Evolutionary conservation across 2,113 vertebrate species (phyloP).

Genomic region (Acanthisitta chloris): DNA sequence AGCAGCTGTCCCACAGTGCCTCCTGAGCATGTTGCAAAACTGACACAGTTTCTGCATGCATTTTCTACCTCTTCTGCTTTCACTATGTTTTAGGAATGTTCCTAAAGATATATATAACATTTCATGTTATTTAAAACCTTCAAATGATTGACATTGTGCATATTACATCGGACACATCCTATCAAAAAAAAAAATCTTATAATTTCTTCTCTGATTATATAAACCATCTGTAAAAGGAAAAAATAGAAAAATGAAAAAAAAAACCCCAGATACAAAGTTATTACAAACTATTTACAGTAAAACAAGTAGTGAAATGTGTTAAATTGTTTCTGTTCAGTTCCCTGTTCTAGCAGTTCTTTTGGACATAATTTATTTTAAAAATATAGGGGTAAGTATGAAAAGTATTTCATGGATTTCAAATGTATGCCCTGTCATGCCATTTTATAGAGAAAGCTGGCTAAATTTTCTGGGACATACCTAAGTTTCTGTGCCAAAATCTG

Average conservation of each 20-base stretch:
- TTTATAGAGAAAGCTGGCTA: neutral
- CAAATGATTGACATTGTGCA: neutral
- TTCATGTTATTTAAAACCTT: neutral
- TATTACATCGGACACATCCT: neutral
- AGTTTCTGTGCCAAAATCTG: neutral
- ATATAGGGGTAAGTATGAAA: neutral
- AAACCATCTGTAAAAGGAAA: neutral
- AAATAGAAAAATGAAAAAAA: no score
- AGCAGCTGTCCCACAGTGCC: neutral
- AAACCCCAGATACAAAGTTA: neutral
- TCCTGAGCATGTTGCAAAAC: neutral
- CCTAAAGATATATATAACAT: no score
- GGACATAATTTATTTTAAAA: neutral
- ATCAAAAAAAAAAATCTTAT: neutral
- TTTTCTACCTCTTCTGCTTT: neutral
- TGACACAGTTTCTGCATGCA: neutral
- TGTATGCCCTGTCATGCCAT: neutral
- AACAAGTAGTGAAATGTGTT: neutral
- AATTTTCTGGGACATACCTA: neutral
- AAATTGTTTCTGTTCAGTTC: neutral
- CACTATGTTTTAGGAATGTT: neutral
- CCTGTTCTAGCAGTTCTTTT: neutral
- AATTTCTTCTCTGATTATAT: neutral
- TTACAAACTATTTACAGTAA: neutral
- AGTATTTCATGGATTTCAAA: neutral